Conservation (phyloP, 2,888 invertebrate genomes). For the Alcis repandata region DNA sequence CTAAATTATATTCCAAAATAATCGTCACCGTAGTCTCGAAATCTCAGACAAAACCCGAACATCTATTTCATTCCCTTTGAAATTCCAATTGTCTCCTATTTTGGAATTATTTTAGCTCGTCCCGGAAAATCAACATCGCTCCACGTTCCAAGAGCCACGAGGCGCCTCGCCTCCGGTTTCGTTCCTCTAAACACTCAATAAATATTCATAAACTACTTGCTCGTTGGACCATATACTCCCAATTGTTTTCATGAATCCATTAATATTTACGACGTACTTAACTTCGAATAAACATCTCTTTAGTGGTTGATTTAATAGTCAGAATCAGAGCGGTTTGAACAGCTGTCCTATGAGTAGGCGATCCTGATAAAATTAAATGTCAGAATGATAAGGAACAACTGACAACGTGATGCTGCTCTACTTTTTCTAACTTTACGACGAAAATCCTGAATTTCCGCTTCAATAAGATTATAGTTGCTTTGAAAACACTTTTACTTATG, state of each 20-base stretch:
- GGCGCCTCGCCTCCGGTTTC: constrained; percentile 24
- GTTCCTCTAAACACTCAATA: constrained; percentile 44
- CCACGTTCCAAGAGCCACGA: constrained; percentile 7
- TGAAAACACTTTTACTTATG: background rate
- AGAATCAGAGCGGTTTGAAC: constrained; percentile 34
- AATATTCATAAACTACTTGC: constrained; percentile 53
- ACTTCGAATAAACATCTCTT: constrained; percentile 46
- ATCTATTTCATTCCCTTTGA: background rate
- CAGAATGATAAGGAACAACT: constrained; percentile 8
- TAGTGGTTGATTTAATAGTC: constrained; percentile 44
- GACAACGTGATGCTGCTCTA: background rate
- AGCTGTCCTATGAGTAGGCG: constrained; percentile 21
- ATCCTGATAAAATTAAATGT: constrained; percentile 22
- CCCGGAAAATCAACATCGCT: constrained; percentile 4
- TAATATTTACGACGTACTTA: constrained; percentile 56
- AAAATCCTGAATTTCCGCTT: background rate
- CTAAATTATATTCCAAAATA: background rate
- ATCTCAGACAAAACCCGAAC: background rate
- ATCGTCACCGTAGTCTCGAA: background rate
- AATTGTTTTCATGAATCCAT: constrained; percentile 52
- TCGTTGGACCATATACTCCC: constrained; percentile 48
- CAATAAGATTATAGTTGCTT: background rate
- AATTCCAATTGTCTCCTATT: background rate
- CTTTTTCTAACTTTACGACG: background rate
- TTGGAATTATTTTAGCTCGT: constrained; percentile 1